Evolutionary conservation across 2,888 invertebrate species (phyloP).

Genomic region (Hirtodrosophila trivittata): DNA sequence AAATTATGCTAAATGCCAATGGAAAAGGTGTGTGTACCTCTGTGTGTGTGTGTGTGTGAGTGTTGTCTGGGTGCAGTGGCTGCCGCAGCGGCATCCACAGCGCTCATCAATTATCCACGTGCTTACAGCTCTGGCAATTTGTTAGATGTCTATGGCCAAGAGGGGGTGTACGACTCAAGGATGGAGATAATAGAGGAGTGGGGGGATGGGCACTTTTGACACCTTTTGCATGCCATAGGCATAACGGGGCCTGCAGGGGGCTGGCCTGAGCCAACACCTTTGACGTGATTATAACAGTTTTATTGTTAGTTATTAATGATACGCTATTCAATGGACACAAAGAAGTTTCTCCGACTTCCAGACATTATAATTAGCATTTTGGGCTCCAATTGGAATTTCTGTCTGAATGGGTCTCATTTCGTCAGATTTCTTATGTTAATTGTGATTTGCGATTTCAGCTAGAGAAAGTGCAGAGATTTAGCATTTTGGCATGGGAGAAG

Average conservation of each 20-base stretch:
- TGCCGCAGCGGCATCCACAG: conserved; percentile 28
- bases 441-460: not conserved
- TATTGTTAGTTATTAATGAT: conserved; percentile 72
- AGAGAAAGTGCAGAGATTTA: not conserved
- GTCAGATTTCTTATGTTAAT: not conserved
- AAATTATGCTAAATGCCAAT: conserved; percentile 71
- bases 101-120: conserved; percentile 75
- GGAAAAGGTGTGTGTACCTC: conserved; percentile 20
- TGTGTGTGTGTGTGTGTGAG: conserved; percentile 1
- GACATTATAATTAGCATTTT: conserved; percentile 39
- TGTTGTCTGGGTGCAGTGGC: conserved; percentile 54
- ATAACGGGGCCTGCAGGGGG: conserved; percentile 18
- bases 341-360: not conserved
- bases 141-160: conserved; percentile 55
- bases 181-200: conserved; percentile 7
- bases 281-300: conserved; percentile 78
- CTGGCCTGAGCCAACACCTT: conserved; percentile 46
- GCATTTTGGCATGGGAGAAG: no score
- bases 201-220: conserved; percentile 54
- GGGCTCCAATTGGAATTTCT: conserved; percentile 3
- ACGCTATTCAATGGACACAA: conserved; percentile 49
- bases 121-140: conserved; percentile 68
- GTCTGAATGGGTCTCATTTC: not conserved
- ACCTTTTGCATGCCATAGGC: conserved; percentile 56
- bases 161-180: not conserved